Evolutionary conservation across 2,888 invertebrate species (phyloP), one percentile per base, ranked within the genome.

Genomic region (Tribolium freemani): DNA sequence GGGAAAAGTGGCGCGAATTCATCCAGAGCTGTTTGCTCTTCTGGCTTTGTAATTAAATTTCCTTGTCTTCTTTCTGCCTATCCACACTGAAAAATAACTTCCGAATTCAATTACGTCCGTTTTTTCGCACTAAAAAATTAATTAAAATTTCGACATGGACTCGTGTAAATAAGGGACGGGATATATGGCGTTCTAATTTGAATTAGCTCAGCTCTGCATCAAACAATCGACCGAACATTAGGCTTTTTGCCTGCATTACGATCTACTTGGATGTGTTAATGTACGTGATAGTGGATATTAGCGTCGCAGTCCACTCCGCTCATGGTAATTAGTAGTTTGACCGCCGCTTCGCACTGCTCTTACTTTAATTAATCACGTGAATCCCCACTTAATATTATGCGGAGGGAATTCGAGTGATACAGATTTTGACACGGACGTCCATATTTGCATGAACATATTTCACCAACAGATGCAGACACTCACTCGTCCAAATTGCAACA

Each of bases 351-450:
- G 69, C 75, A 76, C 69, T 56, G 69, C 76, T 76, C 73, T 76
- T 74, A 73, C 68, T 75, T 66, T 76, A 74, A 78, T 78, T 78
- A 78, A 78, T 78, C 77, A 74, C 75, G 56, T 71, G 72, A 68
- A 70, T 70, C 70, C 72, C 73, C 72, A 64, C 75, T 74, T 73
- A 66, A 58, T 69, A 73, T 75, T 66, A 73, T 74, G 70, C 63
- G 56, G 63, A 69, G 73, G 73, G 75, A 72, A 72, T 72, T 72
- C 51, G 46, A 72, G 61, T 61, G 63, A 53, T 71, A 20, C 71
- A 58, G 46, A 56, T 66, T 66, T 66, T 53, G 38, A 46, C 16
- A 21, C 58, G 4, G 21, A 38, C 21, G 11, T n/a, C 10, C 20
- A 46, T 58, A 58, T 58, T 44, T 58, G 58, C 20, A 50, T 58